Conservation (phyloP, 2,888 invertebrate species). For the Neocrepidodera transversa region DNA sequence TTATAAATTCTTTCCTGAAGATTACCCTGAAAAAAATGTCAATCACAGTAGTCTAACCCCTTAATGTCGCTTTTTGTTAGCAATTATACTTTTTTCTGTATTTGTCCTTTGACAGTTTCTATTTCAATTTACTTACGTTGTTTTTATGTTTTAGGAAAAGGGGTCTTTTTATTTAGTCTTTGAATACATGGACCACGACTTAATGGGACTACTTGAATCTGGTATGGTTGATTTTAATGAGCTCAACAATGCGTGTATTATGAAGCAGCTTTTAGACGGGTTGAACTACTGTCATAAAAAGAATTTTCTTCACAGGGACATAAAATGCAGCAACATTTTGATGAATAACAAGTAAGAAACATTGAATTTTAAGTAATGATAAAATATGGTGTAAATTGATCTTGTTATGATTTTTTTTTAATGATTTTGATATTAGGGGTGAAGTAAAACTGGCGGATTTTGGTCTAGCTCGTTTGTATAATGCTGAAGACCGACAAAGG, state of each 20-base stretch:
- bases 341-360: conserved; percentile 97
- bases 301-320: conserved; percentile 97
- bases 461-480: conserved; percentile 94
- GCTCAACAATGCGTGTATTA: conserved; percentile 95
- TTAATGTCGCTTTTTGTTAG: too few relatives aligned
- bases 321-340: conserved; percentile 98
- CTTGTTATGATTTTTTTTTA: too few relatives aligned
- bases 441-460: conserved; percentile 99
- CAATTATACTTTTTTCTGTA: too few relatives aligned
- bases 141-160: conserved; percentile 68
- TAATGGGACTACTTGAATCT: conserved; percentile 97
- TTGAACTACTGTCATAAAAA: conserved; percentile 97
- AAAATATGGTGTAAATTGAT: background rate
- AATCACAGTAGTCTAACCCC: too few relatives aligned
- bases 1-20: too few relatives aligned
- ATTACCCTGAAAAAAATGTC: too few relatives aligned
- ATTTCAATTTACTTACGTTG: too few relatives aligned
- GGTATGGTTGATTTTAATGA: conserved; percentile 96
- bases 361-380: background rate
- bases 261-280: conserved; percentile 95
- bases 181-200: conserved; percentile 99
- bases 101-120: too few relatives aligned
- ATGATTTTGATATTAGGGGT: conserved; percentile 71
- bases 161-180: conserved; percentile 99
- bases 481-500: conserved; percentile 91